These are phyloP conservation scores for Microcebus lehilahytsara DNA, from an alignment of 2,113 vertebrate genomes.

Conservation along the genomic window DNA sequence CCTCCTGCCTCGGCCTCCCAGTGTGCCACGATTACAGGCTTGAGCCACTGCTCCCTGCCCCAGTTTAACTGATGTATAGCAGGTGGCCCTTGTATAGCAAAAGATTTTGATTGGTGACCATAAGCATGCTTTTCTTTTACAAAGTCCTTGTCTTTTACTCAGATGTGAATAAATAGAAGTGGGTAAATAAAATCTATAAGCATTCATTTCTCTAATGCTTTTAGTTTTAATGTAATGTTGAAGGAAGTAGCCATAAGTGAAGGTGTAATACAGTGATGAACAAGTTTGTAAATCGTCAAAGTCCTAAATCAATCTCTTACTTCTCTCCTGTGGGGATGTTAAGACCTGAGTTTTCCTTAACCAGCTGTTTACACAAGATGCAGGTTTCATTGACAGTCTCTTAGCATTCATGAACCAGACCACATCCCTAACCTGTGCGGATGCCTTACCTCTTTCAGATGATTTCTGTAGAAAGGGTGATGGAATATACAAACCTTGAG, in stretches of 20 bases:
- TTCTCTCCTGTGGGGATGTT: neutral
- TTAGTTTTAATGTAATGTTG: neutral
- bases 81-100: neutral
- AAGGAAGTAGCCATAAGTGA: neutral
- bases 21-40: no score
- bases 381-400: neutral
- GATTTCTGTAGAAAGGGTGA: conserved; percentile 96
- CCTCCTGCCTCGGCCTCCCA: no score
- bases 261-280: neutral
- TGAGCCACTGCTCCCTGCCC: no score
- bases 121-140: neutral
- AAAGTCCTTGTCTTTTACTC: neutral
- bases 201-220: neutral
- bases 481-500: conserved; percentile 95
- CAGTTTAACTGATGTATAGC: fast-evolving
- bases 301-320: neutral
- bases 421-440: fast-evolving
- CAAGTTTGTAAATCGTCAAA: neutral
- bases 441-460: conserved; percentile 84
- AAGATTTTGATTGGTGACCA: neutral
- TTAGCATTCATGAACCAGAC: fast-evolving
- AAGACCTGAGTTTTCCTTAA: neutral
- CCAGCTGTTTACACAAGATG: no score
- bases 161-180: neutral
- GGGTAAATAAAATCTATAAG: neutral